phyloP scores from a whole-genome alignment of 2,797 vertebrate species.

The Artibeus lituratus region DNA sequence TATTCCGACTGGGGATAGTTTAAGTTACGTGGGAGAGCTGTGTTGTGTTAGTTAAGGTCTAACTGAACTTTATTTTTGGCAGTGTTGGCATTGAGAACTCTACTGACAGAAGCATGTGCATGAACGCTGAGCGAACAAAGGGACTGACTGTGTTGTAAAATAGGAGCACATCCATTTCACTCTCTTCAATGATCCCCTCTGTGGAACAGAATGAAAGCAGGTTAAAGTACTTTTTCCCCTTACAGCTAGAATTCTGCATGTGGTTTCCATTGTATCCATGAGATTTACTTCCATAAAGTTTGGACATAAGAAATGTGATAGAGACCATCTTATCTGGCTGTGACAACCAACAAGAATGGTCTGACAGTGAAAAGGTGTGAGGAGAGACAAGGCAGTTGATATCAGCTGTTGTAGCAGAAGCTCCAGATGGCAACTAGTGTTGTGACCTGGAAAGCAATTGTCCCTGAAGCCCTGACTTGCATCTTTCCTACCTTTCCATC shows the following conservation, averaged over 20 bases:
- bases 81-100: not conserved
- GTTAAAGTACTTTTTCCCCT: not conserved
- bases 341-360: not conserved
- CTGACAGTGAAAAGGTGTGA: no score
- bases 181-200: not conserved
- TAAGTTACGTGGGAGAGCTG: not conserved
- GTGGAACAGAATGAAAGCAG: rapidly evolving
- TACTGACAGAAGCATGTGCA: not conserved
- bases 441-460: not conserved
- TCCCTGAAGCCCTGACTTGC: not conserved
- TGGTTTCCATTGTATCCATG: not conserved
- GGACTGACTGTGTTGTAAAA: not conserved
- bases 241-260: not conserved
- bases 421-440: not conserved
- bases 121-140: not conserved
- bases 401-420: not conserved
- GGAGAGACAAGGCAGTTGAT: not conserved
- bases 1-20: not conserved
- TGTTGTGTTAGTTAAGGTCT: not conserved
- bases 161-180: no score
- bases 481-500: not conserved
- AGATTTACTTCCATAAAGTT: not conserved
- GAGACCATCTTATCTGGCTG: not conserved
- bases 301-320: not conserved
- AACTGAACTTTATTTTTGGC: not conserved